Evolutionary conservation across 2,888 invertebrate species (phyloP).

Genomic region (Trissolcus japonicus): DNA sequence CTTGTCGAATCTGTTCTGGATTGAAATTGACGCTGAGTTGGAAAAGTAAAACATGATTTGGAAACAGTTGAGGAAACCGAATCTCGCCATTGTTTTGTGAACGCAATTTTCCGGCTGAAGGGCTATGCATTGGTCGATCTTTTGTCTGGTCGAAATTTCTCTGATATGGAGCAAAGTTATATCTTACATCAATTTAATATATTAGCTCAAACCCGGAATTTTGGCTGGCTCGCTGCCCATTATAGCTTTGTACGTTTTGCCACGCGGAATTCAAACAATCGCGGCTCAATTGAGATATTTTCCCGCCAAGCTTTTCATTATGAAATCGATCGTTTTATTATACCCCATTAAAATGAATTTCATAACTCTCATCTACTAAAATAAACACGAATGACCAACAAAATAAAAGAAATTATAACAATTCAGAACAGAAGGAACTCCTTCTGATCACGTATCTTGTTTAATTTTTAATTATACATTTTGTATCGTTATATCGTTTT

Average conservation of each 20-base stretch:
- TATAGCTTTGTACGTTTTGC: slow-evolving; percentile 14
- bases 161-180: slow-evolving; percentile 17
- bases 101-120: slow-evolving; percentile 8
- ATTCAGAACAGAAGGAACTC: not conserved
- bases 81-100: slow-evolving; percentile 8
- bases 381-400: not conserved
- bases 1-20: not conserved
- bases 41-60: no score
- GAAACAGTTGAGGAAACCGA: not conserved
- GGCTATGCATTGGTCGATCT: not conserved
- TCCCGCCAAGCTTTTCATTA: slow-evolving; percentile 20
- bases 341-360: slow-evolving; percentile 5
- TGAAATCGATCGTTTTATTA: slow-evolving; percentile 7
- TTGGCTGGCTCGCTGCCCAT: slow-evolving; percentile 26
- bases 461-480: not conserved
- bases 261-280: slow-evolving; percentile 19
- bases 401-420: not conserved
- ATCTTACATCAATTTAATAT: slow-evolving; percentile 26
- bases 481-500: no score
- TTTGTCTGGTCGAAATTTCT: slow-evolving; percentile 5
- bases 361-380: not conserved
- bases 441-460: not conserved
- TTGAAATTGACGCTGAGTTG: not conserved
- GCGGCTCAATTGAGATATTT: slow-evolving; percentile 22
- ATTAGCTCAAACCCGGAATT: slow-evolving; percentile 16